Evolutionary conservation across 2,888 invertebrate species (phyloP).

Genomic region (Erannis defoliaria): DNA sequence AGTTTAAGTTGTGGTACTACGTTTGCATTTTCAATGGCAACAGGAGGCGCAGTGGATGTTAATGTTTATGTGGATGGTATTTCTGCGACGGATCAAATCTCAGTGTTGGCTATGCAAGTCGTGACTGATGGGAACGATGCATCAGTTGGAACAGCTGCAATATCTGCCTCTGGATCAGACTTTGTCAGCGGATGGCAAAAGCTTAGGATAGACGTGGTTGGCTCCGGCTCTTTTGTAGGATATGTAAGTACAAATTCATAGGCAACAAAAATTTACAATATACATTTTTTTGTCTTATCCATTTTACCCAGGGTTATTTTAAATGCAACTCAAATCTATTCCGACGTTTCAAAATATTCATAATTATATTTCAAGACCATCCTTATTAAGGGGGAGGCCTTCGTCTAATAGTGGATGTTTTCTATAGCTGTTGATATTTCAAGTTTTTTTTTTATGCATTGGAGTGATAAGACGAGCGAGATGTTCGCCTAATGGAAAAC

Average conservation of each 20-base stretch:
- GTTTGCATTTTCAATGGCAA: constrained; percentile 19
- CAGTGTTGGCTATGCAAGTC: constrained; percentile 39
- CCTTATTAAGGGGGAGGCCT: too few relatives aligned
- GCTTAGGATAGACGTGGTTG: constrained; percentile 25
- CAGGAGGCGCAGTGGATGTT: constrained; percentile 49
- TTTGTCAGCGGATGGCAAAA: constrained; percentile 51
- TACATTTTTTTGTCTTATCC: too few relatives aligned
- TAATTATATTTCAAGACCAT: too few relatives aligned
- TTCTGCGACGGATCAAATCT: constrained; percentile 41
- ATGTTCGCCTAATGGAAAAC: too few relatives aligned
- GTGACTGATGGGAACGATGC: constrained; percentile 39
- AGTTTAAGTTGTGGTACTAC: constrained; percentile 39
- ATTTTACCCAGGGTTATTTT: too few relatives aligned
- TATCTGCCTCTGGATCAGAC: constrained; percentile 30
- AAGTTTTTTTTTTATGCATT: too few relatives aligned
- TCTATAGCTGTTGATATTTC: too few relatives aligned
- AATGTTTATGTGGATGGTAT: constrained; percentile 48
- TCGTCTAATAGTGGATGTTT: too few relatives aligned
- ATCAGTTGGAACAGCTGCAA: constrained; percentile 37
- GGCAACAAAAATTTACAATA: too few relatives aligned
- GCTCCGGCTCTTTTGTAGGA: constrained; percentile 35
- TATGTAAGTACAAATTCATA: constrained; percentile 56
- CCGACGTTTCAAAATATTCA: too few relatives aligned
- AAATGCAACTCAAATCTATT: too few relatives aligned
- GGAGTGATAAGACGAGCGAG: too few relatives aligned